Conservation (phyloP, 2,113 vertebrate species). For the Xyliphius kryptos region DNA sequence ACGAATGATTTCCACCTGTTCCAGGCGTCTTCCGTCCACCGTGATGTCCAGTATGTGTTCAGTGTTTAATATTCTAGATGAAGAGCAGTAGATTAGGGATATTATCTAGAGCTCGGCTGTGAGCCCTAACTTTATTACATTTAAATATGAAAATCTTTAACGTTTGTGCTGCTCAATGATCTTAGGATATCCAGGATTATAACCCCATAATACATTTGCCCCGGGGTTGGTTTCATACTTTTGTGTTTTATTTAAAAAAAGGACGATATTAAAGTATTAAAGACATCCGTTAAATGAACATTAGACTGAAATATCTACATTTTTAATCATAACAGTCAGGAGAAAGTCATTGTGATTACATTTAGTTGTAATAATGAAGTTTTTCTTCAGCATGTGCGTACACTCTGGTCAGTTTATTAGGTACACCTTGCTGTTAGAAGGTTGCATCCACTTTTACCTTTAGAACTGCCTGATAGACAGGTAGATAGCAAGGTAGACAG, state of each 20-base stretch:
- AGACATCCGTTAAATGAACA: background rate
- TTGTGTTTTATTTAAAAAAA: background rate
- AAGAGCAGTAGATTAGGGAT: background rate
- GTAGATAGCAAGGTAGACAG: no score
- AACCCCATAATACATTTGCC: background rate
- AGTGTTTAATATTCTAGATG: no score
- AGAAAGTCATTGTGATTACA: no score
- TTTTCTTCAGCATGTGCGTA: no score
- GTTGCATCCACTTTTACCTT: no score
- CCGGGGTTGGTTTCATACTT: background rate
- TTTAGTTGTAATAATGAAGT: background rate
- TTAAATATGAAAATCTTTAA: background rate
- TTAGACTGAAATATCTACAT: background rate
- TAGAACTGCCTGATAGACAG: no score
- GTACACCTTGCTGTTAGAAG: no score
- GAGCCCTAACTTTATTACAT: conserved; percentile 1
- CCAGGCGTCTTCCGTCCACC: no score
- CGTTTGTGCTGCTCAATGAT: background rate
- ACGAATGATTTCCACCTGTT: no score
- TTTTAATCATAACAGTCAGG: background rate
- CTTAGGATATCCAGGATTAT: background rate
- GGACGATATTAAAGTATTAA: background rate
- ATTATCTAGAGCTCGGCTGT: background rate
- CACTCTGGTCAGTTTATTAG: no score
- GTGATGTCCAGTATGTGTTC: no score